Evolutionary conservation across 2,888 invertebrate species (phyloP).

Genomic region (Anthrax anthrax): DNA sequence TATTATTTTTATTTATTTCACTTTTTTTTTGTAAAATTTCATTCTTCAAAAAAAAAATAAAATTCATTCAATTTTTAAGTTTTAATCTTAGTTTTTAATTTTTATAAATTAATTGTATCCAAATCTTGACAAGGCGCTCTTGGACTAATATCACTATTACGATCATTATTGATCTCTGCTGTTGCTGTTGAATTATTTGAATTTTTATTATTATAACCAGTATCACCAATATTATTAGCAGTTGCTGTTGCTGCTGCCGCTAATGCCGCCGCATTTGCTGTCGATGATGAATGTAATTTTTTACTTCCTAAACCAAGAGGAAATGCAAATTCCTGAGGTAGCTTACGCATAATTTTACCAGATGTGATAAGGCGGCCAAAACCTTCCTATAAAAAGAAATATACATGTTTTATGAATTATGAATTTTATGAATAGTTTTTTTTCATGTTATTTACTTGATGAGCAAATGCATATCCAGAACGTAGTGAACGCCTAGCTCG

Average conservation of each 20-base stretch:
- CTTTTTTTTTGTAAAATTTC: not conserved
- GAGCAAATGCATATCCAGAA: slow-evolving; percentile 97
- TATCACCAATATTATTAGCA: slow-evolving; percentile 12
- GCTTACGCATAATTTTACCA: slow-evolving; percentile 85
- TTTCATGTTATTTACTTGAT: slow-evolving; percentile 42
- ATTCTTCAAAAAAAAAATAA: not conserved
- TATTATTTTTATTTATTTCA: not conserved
- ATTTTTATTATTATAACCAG: slow-evolving; percentile 12
- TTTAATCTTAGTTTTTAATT: not conserved
- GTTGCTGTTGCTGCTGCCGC: too few species aligned
- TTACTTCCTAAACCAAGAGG: slow-evolving; percentile 42
- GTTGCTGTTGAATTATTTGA: slow-evolving; percentile 9
- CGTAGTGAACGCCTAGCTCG: slow-evolving; percentile 82
- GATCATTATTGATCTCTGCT: slow-evolving; percentile 11
- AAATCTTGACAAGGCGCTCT: slow-evolving; percentile 58
- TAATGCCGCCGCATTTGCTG: slow-evolving; percentile 17
- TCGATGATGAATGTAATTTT: slow-evolving; percentile 26
- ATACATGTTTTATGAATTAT: too few species aligned
- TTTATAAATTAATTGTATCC: slow-evolving; percentile 55
- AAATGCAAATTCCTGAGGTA: slow-evolving; percentile 69
- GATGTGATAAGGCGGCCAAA: slow-evolving; percentile 95
- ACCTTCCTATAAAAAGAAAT: slow-evolving; percentile 46
- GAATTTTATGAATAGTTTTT: not conserved
- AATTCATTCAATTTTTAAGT: not conserved
- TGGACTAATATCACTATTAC: slow-evolving; percentile 28